Evolutionary conservation across 2,113 vertebrate species (phyloP).

Genomic region (Zosterops hypoxanthus): DNA sequence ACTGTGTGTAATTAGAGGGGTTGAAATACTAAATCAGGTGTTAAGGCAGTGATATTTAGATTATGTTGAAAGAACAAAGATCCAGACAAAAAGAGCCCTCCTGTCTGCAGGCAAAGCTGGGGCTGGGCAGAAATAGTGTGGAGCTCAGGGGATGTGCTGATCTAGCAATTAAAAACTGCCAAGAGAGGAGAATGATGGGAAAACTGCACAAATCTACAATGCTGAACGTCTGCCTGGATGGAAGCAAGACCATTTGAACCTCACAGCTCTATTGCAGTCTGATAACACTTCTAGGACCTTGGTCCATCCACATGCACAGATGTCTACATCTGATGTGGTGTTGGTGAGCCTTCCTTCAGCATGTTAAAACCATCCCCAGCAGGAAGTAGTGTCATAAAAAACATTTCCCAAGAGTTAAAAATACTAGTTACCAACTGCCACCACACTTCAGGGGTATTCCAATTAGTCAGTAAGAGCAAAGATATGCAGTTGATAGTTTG

Average conservation of each 20-base stretch:
- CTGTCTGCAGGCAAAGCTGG: not conserved
- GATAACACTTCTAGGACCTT: not conserved
- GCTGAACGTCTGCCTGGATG: not conserved
- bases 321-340: not conserved
- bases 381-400: not conserved
- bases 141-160: not conserved
- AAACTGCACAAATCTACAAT: not conserved
- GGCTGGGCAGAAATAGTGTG: not conserved
- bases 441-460: not conserved
- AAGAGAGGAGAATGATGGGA: not conserved
- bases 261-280: not conserved
- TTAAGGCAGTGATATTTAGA: conserved; percentile 22
- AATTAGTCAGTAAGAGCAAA: not conserved
- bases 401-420: not conserved
- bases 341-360: not conserved
- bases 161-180: not conserved
- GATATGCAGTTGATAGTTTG: not conserved
- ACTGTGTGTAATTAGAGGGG: conserved; percentile 42
- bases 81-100: not conserved
- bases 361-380: not conserved
- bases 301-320: not conserved
- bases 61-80: not conserved
- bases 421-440: not conserved
- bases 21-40: conserved; percentile 44
- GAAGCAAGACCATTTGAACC: not conserved